phyloP scores from a whole-genome alignment of 1,140 invertebrate species.

The Drosophila cardini region DNA sequence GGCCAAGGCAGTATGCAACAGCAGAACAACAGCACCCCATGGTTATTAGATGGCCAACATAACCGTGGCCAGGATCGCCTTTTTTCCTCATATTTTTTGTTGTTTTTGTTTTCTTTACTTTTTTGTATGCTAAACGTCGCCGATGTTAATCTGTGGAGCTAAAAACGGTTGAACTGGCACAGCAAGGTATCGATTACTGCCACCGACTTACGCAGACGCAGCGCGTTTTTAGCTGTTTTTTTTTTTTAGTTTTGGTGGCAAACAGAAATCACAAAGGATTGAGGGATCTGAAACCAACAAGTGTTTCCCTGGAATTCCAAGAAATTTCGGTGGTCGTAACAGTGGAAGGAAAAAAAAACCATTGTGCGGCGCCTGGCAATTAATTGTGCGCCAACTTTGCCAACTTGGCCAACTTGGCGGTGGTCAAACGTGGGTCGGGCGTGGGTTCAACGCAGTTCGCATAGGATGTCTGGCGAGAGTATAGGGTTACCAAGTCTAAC shows the following conservation, averaged over 20 bases:
- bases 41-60: conserved; percentile 81
- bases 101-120: conserved; percentile 21
- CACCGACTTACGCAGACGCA: conserved; percentile 74
- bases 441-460: conserved; percentile 61
- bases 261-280: conserved; percentile 17
- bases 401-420: conserved; percentile 34
- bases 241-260: conserved; percentile 18
- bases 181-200: conserved; percentile 81
- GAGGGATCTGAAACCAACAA: conserved; percentile 49
- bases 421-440: conserved; percentile 38
- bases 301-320: conserved; percentile 75
- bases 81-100: conserved; percentile 26
- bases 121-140: conserved; percentile 76
- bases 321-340: conserved; percentile 60
- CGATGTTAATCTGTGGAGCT: conserved; percentile 74
- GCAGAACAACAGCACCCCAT: conserved; percentile 58
- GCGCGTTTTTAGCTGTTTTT: conserved; percentile 1
- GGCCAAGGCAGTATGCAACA: conserved; percentile 41
- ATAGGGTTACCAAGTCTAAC: conserved; percentile 58
- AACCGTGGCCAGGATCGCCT: conserved; percentile 47
- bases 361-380: conserved; percentile 80
- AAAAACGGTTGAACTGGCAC: conserved; percentile 28
- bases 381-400: conserved; percentile 65
- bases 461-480: conserved; percentile 12
- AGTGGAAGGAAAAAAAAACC: conserved; percentile 37